Evolutionary conservation across 2,797 vertebrate species (phyloP).

Genomic region (Florisuga fusca): DNA sequence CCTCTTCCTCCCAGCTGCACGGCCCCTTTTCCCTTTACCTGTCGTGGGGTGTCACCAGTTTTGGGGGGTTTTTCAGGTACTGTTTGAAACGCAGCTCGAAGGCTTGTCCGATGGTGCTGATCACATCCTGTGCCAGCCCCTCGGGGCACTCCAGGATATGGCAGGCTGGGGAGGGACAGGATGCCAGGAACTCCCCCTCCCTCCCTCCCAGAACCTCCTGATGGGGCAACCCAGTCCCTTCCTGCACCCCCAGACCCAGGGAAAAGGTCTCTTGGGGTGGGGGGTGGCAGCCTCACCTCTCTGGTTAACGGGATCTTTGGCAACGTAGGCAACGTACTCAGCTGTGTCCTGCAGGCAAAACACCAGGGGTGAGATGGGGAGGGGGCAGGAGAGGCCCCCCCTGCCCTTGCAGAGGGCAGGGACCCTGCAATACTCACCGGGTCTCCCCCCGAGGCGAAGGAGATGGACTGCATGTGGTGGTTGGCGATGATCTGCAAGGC

Average conservation of each 20-base stretch:
- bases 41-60: slow-evolving; percentile 96
- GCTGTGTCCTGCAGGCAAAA: slow-evolving; percentile 88
- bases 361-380: neutral
- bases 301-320: slow-evolving; percentile 99
- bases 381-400: neutral
- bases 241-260: neutral
- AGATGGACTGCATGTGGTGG: slow-evolving; percentile 99
- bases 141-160: slow-evolving; percentile 97
- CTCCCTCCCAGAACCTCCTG: neutral
- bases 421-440: slow-evolving; percentile 86
- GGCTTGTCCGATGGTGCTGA: slow-evolving; percentile 97
- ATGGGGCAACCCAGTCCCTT: too few species aligned
- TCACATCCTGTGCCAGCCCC: slow-evolving; percentile 96
- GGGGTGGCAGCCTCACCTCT: slow-evolving; percentile 84
- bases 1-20: neutral
- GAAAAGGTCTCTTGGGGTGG: fast-evolving
- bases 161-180: slow-evolving; percentile 83
- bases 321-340: slow-evolving; percentile 97
- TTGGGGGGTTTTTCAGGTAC: slow-evolving; percentile 97
- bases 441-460: slow-evolving; percentile 97
- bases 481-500: slow-evolving; percentile 94
- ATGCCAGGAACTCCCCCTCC: neutral
- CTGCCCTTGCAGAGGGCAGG: fast-evolving
- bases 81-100: slow-evolving; percentile 98
- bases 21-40: slow-evolving; percentile 79